Base-by-base conservation (phyloP, 2,113 vertebrate species). In the Anhinga rufa region DNA sequence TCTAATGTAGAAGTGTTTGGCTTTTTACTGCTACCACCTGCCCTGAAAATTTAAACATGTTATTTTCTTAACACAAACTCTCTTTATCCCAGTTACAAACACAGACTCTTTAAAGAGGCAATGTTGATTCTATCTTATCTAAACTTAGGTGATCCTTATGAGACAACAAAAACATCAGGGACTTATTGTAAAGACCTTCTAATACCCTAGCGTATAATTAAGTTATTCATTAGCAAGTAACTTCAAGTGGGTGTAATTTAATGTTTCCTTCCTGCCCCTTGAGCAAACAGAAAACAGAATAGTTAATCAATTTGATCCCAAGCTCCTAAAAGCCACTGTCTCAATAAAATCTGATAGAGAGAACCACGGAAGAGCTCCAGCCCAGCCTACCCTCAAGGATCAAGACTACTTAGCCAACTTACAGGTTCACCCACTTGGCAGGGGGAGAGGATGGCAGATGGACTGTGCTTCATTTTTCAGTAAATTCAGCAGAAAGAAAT, bases 221-320 rank as follows among this genome's bases (percentile, higher is more conserved):
- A 60, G 44, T 79, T 93, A 92, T 82, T 96, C 86, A 94, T 95
- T 93, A 96, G 48, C 74, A 93, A 88, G 86, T 89, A 86, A 88
- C 61, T 82, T 91, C 74, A 92, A 86, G 70, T 62, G n/a, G 52
- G 77, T 64, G 44, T 85, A 95, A 94, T 95, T 92, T 89, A 92
- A 77, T 51, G 78, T 91, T 87, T 91, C 64, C 81, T 80, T 94
- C 78, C 66, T 77, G 61, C 38, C 84, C 86, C 84, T 48, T 88
- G 62, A 87, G 78, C 40, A 95, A 91, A 89, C 57, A 93, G 40
- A 82, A 82, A 34, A 80, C 16, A 58, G 62, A 94, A 88, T 16
- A 81, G n/a, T 62, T 93, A 81, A 92, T 89, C n/a, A 92, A 76
- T 82, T 93, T 76, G 40, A 69, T 84, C 70, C 57, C 42, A 81